Conservation (phyloP, 2,888 invertebrate genomes). For the Spilosoma lubricipeda region DNA sequence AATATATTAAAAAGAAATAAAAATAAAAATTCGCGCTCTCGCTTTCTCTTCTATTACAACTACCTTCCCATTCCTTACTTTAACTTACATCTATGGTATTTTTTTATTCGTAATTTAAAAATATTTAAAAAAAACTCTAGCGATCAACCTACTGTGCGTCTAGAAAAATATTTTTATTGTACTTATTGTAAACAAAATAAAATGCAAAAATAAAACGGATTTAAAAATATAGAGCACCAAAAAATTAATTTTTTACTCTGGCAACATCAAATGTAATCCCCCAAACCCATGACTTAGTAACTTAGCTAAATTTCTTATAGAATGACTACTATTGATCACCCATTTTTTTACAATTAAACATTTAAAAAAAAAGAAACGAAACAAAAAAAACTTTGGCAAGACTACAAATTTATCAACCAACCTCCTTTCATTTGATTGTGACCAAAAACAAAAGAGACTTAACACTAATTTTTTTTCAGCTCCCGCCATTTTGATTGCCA, state of each 20-base stretch:
- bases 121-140: constrained; percentile 52
- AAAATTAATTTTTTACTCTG: constrained; percentile 39
- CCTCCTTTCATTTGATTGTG: constrained; percentile 50
- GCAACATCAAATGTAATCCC: constrained; percentile 42
- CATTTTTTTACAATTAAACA: constrained; percentile 35
- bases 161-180: constrained; percentile 46
- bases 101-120: constrained; percentile 52
- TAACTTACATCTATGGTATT: constrained; percentile 65
- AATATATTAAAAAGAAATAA: constrained; percentile 47
- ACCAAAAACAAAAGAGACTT: constrained; percentile 47
- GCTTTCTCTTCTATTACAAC: constrained; percentile 68
- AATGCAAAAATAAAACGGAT: constrained; percentile 34
- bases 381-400: constrained; percentile 73
- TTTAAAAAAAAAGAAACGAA: constrained; percentile 46
- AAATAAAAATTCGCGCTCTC: constrained; percentile 40
- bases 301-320: constrained; percentile 49
- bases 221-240: constrained; percentile 65
- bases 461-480: constrained; percentile 46
- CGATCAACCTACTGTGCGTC: constrained; percentile 57
- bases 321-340: constrained; percentile 56
- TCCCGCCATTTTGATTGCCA: constrained; percentile 66
- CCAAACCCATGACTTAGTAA: constrained; percentile 34
- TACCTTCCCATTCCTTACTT: constrained; percentile 56
- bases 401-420: constrained; percentile 49
- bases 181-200: constrained; percentile 37